Base-by-base conservation (phyloP, 2,797 vertebrate species). In the Kryptopterus vitreolus region DNA sequence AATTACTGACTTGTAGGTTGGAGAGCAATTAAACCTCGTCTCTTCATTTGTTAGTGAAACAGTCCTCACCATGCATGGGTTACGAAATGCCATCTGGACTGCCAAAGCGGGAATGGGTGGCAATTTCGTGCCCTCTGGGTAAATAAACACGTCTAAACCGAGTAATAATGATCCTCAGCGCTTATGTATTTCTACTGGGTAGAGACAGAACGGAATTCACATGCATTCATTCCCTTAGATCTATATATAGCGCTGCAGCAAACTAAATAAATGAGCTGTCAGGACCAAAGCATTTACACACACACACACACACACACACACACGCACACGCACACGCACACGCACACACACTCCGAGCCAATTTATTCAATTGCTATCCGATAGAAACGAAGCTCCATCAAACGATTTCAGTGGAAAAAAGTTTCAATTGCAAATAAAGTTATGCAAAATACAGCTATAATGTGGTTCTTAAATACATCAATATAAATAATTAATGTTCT, bases 191-290 rank as follows among this genome's bases (percentile, higher is more conserved):
- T 83, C 76, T 87, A 85, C 78, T 76, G 87, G 85, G 84, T 85
- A 24, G 84, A 85, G 87, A 92, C 87, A 89, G 90, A 89, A 87
- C 89, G 68, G 87, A 87, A 85, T 89, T 88, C 86, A 86, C 92
- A 93, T 88, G 84, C 82, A 86, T 87, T 83, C 82, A 86, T 87
- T 83, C 79, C 55, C 68, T 72, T 78, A 20, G 78, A 84, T 84
- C 87, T 88, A 92, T 91, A 94, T 92, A 94, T 92, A 94, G 89
- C 88, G 79, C 5, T 43, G 83, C 82, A 82, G 91, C 91, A 95
- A 91, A 93, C 89, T 88, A 92, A 94, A 95, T 92, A 94, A 95
- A 95, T 94, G 90, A 91, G 93, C 92, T 93, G 93, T 94, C 94
- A 95, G 90, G 87, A 80, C 80, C 77, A 87, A 89, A 92, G 92